Conservation (phyloP, 2,113 vertebrate genomes). For the Oenanthe oenanthe region DNA sequence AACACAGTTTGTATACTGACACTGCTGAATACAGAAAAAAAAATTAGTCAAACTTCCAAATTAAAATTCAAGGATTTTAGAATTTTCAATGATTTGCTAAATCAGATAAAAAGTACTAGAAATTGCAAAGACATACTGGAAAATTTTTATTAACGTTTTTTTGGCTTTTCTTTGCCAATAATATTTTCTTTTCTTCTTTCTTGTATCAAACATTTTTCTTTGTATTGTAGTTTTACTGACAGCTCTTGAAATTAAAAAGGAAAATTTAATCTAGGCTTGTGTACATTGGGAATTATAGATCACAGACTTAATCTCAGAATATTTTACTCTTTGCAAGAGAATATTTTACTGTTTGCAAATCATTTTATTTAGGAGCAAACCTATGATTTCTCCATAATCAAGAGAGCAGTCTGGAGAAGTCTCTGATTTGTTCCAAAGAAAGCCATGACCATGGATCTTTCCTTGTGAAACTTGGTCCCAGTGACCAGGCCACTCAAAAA, state of each 20-base stretch:
- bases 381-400: neutral
- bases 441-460: neutral
- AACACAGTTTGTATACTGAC: neutral
- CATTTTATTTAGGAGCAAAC: neutral
- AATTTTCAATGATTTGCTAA: neutral
- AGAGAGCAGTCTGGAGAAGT: neutral
- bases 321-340: neutral
- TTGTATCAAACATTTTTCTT: neutral
- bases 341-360: neutral
- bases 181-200: neutral
- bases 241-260: neutral
- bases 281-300: neutral
- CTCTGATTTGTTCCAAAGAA: neutral
- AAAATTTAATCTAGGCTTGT: neutral
- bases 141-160: slow-evolving; percentile 43
- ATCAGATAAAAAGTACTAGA: neutral
- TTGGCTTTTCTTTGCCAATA: neutral
- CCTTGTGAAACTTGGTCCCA: neutral
- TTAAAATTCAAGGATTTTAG: slow-evolving; percentile 29
- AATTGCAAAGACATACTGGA: neutral
- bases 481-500: neutral
- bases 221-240: neutral
- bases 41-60: neutral
- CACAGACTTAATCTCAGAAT: neutral
- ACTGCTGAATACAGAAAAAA: neutral